These are phyloP conservation scores for Eumacrocentrus americanus DNA, from an alignment of 2,888 invertebrate genomes.

Conservation along the genomic window DNA sequence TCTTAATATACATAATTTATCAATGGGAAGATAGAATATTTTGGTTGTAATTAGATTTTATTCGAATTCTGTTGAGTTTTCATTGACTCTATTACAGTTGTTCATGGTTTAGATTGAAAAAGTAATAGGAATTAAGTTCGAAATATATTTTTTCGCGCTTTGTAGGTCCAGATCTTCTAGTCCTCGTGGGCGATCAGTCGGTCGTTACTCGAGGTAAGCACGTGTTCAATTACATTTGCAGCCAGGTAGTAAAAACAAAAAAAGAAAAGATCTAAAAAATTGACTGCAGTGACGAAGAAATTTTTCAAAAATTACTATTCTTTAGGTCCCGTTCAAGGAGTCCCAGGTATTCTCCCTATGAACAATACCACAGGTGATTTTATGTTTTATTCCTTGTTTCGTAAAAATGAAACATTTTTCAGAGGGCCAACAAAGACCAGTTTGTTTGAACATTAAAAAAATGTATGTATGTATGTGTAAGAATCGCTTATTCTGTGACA, in stretches of 20 bases:
- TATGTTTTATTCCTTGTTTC: constrained; percentile 17
- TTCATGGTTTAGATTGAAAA: background rate
- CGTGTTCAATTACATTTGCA: background rate
- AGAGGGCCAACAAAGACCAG: no score
- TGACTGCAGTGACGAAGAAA: no score
- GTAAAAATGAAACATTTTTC: no score
- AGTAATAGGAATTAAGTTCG: background rate
- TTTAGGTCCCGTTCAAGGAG: constrained; percentile 57
- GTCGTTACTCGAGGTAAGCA: constrained; percentile 22
- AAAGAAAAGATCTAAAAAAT: background rate
- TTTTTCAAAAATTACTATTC: constrained; percentile 27
- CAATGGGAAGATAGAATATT: background rate
- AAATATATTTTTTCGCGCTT: constrained; percentile 21
- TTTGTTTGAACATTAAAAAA: no score
- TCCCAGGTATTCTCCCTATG: constrained; percentile 46
- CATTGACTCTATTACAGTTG: background rate
- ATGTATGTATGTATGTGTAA: no score
- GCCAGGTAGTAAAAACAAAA: constrained; percentile 5
- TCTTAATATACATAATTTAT: no score
- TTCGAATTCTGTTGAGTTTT: no score
- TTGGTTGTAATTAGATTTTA: no score
- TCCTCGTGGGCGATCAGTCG: constrained; percentile 43
- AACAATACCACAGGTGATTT: constrained; percentile 52
- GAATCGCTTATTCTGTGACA: no score
- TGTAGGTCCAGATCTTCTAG: constrained; percentile 55